Conservation (phyloP, 2,888 invertebrate species). For the Xylocampa areola region DNA sequence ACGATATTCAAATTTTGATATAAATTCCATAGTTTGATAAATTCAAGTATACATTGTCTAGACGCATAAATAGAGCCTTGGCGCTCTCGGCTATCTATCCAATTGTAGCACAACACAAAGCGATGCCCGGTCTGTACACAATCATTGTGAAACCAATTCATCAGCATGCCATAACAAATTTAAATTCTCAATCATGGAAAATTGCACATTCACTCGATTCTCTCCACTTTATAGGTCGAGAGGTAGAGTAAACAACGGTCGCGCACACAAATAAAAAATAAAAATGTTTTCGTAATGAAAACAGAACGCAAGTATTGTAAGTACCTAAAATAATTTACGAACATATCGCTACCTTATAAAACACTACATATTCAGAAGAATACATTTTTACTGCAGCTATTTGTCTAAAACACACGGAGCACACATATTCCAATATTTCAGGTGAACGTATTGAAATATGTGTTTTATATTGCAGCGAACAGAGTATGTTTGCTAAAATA, state of each 20-base stretch:
- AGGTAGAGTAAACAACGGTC: constrained; percentile 70
- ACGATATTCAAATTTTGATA: too few relatives aligned
- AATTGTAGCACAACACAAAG: constrained; percentile 21
- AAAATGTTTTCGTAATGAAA: constrained; percentile 69
- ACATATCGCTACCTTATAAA: constrained; percentile 32
- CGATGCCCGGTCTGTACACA: constrained; percentile 40
- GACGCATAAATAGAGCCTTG: too few relatives aligned
- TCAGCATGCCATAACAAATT: constrained; percentile 71
- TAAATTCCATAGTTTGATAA: too few relatives aligned
- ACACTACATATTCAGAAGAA: constrained; percentile 13
- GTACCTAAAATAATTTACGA: too few relatives aligned
- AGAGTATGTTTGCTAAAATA: constrained; percentile 38
- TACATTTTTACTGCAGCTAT: constrained; percentile 24
- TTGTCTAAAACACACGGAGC: constrained; percentile 24
- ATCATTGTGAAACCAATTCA: constrained; percentile 74
- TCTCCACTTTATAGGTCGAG: constrained; percentile 67
- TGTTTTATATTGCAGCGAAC: constrained; percentile 45
- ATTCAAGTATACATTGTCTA: too few relatives aligned
- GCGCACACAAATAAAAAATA: constrained; percentile 61
- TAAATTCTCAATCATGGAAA: constrained; percentile 79
- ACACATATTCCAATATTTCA: constrained; percentile 41
- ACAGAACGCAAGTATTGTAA: constrained; percentile 66
- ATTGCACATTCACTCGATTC: constrained; percentile 75
- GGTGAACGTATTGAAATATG: constrained; percentile 51
- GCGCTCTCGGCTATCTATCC: constrained; percentile 18